Conservation (phyloP, 2,888 invertebrate genomes). For the Aspidiotus destructor region DNA sequence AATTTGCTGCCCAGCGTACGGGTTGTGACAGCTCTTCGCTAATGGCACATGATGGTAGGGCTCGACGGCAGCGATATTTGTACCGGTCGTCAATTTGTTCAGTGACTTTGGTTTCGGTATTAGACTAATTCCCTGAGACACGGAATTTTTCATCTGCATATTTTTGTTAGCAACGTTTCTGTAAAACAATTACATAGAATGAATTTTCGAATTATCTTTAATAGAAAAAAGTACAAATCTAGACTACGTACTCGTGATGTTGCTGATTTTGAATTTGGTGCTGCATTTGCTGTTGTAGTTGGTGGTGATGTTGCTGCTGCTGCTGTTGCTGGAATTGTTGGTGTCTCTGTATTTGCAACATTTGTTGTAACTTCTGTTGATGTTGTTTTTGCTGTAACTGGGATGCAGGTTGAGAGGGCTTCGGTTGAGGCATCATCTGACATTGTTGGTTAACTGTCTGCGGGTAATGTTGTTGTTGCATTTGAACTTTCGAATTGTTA, state of each 20-base stretch:
- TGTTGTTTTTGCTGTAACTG: constrained; percentile 16
- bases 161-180: constrained; percentile 20
- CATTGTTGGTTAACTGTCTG: constrained; percentile 19
- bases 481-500: constrained; percentile 11
- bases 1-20: background rate
- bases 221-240: background rate
- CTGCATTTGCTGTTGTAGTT: background rate
- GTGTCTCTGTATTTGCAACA: background rate
- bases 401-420: constrained; percentile 10
- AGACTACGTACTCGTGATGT: constrained; percentile 41
- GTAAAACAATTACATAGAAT: background rate
- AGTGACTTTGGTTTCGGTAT: background rate
- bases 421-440: constrained; percentile 16
- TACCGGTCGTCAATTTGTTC: constrained; percentile 40
- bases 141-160: constrained; percentile 5
- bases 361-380: constrained; percentile 14
- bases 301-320: constrained; percentile 2
- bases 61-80: constrained; percentile 71
- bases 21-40: constrained; percentile 35
- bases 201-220: background rate
- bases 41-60: constrained; percentile 74
- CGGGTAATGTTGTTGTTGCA: constrained; percentile 14
- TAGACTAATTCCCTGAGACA: constrained; percentile 18
- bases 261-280: constrained; percentile 15
- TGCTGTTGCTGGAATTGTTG: constrained; percentile 4